Base-by-base conservation (phyloP, 1,140 invertebrate species). In the Aphelinus certus region DNA sequence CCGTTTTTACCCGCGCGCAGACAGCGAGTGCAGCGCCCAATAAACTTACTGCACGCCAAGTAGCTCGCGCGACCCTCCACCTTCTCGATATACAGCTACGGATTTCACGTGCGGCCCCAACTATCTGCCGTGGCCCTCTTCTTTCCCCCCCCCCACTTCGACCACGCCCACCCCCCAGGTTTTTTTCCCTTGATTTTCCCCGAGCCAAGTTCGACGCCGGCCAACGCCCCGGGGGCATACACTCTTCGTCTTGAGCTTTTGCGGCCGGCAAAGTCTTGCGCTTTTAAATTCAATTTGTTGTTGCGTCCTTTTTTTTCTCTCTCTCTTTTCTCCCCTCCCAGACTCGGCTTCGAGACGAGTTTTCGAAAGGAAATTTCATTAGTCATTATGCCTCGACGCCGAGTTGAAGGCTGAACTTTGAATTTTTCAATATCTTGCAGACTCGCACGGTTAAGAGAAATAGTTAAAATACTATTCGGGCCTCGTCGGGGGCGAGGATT, bases 281-380 rank as follows among this genome's bases (percentile, higher is more conserved):
- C 68, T 68, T 74, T 69, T 63, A 55, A 62, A 68, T 63, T 74
- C 26, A 55, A 66, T 62, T 74, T 57, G 46, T 6, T 48, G 49
- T 26, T 56, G 26, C 26, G 26, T 26, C 26, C 26, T 26, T 26
- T 26, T 26, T 26, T 26, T 0, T 26, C 26, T 26, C 26, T 26
- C 26, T 26, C 26, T 26, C 26, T 26, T 26, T 26, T 26, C 26
- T 26, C 26, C 26, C 26, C 26, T 26, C 26, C 26, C 26, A 26
- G 26, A 26, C 26, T 26, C 26, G 26, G 26, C 26, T 26, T 26
- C 26, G 26, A 26, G 26, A 26, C 26, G 26, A 26, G 26, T 26
- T 26, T 26, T 26, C 26, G 26, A 26, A 26, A 26, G 26, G 26
- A 26, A 26, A 26, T 26, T 26, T 26, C 26, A 26, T 26, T 26